Percentiles rank a stretch among this genome's conserved stretches.
Conservation (phyloP, 2,888 invertebrate genomes). For the Uloborus plumipes region DNA sequence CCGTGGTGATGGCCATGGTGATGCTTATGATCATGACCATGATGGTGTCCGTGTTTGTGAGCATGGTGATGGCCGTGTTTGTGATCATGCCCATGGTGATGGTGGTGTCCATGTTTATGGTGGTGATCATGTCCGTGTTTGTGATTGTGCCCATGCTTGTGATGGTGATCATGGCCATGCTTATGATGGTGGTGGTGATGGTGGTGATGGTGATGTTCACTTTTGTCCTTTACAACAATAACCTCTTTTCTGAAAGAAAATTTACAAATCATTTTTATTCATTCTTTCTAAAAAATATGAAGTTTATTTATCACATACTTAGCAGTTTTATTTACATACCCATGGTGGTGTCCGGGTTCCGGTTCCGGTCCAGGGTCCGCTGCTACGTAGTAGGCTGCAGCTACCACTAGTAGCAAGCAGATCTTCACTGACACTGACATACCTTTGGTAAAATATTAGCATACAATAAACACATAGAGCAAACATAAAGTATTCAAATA, state of each 20-base stretch:
- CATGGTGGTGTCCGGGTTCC: constrained; percentile 51
- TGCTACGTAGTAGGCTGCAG: constrained; percentile 54
- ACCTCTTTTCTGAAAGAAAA: constrained; percentile 44
- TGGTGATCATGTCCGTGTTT: constrained; percentile 51
- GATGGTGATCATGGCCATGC: constrained; percentile 37
- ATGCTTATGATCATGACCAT: constrained; percentile 28
- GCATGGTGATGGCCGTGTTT: constrained; percentile 22
- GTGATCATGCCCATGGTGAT: constrained; percentile 23
- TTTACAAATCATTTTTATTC: neutral
- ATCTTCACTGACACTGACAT: constrained; percentile 55
- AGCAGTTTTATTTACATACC: constrained; percentile 15
- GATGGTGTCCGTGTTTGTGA: constrained; percentile 24
- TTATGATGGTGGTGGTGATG: constrained; percentile 55
- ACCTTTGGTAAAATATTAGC: too few species aligned
- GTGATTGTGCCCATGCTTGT: constrained; percentile 41
- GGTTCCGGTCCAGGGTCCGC: constrained; percentile 54
- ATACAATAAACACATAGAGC: too few species aligned
- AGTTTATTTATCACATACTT: too few species aligned
- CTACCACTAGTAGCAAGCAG: constrained; percentile 50
- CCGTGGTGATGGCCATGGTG: constrained; percentile 27
- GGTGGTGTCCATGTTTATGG: constrained; percentile 47
- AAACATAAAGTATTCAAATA: too few species aligned
- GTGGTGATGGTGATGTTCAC: constrained; percentile 56
- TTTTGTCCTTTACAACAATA: constrained; percentile 57
- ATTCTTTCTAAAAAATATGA: neutral